A percentile compares a stretch with the other conserved stretches of the same genome.
Conservation (phyloP, 1,140 invertebrate genomes). For the Caenorhabditis latens region DNA sequence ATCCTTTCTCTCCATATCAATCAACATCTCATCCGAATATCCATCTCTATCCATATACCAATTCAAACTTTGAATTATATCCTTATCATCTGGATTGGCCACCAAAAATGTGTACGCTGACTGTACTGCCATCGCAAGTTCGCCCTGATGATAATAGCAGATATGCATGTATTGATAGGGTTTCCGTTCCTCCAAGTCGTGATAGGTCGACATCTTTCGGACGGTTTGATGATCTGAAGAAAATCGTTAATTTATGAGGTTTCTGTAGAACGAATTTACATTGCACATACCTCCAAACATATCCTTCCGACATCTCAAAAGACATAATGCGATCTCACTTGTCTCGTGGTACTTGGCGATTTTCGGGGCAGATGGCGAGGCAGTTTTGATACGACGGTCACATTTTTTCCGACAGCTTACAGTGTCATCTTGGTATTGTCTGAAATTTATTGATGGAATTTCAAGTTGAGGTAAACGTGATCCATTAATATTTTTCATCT, state of each 20-base stretch:
- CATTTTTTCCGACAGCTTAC: constrained; percentile 55
- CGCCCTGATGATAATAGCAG: constrained; percentile 53
- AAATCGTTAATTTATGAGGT: not conserved
- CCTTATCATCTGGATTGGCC: constrained; percentile 51
- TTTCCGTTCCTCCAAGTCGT: constrained; percentile 57
- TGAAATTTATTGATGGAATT: not conserved
- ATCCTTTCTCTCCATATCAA: constrained; percentile 36
- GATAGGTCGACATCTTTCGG: constrained; percentile 53
- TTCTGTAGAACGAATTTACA: not conserved
- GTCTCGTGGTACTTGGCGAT: constrained; percentile 22
- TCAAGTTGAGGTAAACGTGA: no score
- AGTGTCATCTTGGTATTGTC: constrained; percentile 55
- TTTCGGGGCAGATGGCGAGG: not conserved
- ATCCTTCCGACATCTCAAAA: constrained; percentile 55
- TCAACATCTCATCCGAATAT: constrained; percentile 51
- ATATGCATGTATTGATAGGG: constrained; percentile 62
- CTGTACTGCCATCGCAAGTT: constrained; percentile 34
- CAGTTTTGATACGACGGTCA: constrained; percentile 13
- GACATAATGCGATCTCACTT: constrained; percentile 48
- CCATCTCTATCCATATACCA: constrained; percentile 53
- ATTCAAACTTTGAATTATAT: constrained; percentile 49
- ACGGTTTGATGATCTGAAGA: constrained; percentile 14
- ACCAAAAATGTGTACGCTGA: constrained; percentile 60
- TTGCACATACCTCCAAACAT: constrained; percentile 36
- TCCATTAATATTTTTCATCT: no score